A percentile compares a stretch with the other conserved stretches of the same genome.
Evolutionary conservation across 2,888 invertebrate genomes (phyloP).

Genomic region (Ctenicera cuprea): DNA sequence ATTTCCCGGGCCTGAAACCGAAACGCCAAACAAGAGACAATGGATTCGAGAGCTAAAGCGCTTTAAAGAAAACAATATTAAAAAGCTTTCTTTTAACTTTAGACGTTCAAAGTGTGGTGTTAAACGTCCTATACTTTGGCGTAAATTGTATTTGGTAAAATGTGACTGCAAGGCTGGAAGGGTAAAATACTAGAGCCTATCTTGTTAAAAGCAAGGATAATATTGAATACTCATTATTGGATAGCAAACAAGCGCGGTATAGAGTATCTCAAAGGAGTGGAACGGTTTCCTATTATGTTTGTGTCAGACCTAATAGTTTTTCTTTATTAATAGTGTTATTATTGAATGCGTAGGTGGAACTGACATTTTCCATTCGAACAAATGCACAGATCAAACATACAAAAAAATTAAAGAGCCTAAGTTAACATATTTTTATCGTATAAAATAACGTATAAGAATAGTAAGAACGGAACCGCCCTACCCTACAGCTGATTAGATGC

Average conservation of each 20-base stretch:
- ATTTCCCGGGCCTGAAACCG: background rate
- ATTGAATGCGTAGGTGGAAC: too few relatives aligned
- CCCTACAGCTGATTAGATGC: too few relatives aligned
- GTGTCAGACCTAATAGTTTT: too few relatives aligned
- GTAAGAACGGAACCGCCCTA: too few relatives aligned
- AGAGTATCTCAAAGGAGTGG: conserved; percentile 3
- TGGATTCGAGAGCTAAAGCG: background rate
- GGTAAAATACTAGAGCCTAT: background rate
- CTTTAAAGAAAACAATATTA: background rate
- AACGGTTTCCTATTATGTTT: background rate
- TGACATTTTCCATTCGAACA: too few relatives aligned
- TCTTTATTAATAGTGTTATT: too few relatives aligned
- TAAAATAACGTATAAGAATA: too few relatives aligned
- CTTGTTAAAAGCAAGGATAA: conserved; percentile 13
- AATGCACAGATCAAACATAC: too few relatives aligned
- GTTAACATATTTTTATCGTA: too few relatives aligned
- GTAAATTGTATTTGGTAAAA: too few relatives aligned
- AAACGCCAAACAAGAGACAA: conserved; percentile 4
- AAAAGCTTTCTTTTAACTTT: background rate
- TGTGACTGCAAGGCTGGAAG: background rate
- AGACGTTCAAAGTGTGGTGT: background rate
- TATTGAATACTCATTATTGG: conserved; percentile 11
- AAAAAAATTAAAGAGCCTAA: too few relatives aligned
- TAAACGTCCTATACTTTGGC: too few relatives aligned
- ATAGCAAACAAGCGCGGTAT: background rate